These are phyloP conservation scores for Ferdinandea cuprea DNA, from an alignment of 2,888 invertebrate species.

Conservation along the genomic window DNA sequence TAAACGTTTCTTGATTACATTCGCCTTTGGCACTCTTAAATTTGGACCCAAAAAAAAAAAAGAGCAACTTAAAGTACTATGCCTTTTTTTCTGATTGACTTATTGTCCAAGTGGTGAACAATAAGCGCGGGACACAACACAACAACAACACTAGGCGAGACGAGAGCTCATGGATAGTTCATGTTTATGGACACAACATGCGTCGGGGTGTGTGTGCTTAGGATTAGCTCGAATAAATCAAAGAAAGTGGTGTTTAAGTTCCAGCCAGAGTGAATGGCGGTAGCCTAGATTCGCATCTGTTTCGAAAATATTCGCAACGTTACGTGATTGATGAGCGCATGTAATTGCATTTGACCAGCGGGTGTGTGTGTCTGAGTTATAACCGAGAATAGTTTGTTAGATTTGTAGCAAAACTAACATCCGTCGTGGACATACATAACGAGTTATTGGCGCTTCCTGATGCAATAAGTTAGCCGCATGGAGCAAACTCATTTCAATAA, in stretches of 20 bases:
- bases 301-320: not conserved
- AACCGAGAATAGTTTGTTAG: not conserved
- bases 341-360: not conserved
- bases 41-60: not conserved
- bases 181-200: no score
- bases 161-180: no score
- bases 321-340: constrained; percentile 20
- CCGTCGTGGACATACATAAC: no score
- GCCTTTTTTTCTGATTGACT: constrained; percentile 11
- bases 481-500: no score
- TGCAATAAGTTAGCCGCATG: no score
- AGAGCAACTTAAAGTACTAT: no score
- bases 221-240: constrained; percentile 3
- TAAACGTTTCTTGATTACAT: constrained; percentile 31
- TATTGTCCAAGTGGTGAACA: constrained; percentile 18
- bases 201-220: no score
- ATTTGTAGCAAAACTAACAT: not conserved
- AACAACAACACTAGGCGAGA: not conserved
- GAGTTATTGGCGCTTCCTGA: no score
- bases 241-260: not conserved
- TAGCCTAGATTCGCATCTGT: not conserved
- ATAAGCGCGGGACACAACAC: constrained; percentile 4
- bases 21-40: constrained; percentile 31
- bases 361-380: not conserved
- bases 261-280: no score